Evolutionary conservation across 2,888 invertebrate species (phyloP), one percentile per base, ranked within the genome.

Genomic region (Drosophila anomelani): DNA sequence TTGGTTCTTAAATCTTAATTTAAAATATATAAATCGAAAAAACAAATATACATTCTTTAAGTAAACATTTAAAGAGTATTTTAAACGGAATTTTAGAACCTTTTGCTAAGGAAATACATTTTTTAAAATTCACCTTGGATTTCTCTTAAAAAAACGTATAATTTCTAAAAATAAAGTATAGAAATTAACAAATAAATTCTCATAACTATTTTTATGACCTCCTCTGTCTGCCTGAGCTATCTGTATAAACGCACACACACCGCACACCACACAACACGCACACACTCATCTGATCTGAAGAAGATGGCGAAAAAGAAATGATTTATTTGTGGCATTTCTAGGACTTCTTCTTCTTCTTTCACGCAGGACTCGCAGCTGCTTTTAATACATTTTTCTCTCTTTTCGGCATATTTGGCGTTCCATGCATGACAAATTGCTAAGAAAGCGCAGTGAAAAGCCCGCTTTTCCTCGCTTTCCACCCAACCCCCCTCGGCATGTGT

Each of bases 391-490:
- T 86, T 88, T 88, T 84, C 86, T 84, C 80, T 74, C 46, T 82
- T 84, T 84, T 84, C 88, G 88, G 84, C 88, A 84, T 84, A 84
- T 84, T 84, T 88, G 84, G 87, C 87, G 89, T 81, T 84, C 84
- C 86, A 88, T 89, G 86, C 86, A 87, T 87, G 89, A 89, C 86
- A 87, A 87, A 87, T 87, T 88, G 89, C 80, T 78, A 83, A 81
- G 85, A 85, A 82, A 89, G 78, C 81, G 78, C 81, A 84, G 72
- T 77, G 60, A 58, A 66, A 56, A 32, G 20, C 55, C 15, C 55
- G 51, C 13, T 15, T 29, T 47, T 10, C 47, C 49, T 57, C 23
- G 44, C 44, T 26, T 29, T 17, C 43, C 41, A 12, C 55, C 51
- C 47, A 13, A 38, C 46, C 34, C 47, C n/a, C 7, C 13, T 6